Percentiles rank a stretch among this genome's conserved stretches.
Conservation (phyloP, 2,888 invertebrate species). For the Chydorus sphaericus region DNA sequence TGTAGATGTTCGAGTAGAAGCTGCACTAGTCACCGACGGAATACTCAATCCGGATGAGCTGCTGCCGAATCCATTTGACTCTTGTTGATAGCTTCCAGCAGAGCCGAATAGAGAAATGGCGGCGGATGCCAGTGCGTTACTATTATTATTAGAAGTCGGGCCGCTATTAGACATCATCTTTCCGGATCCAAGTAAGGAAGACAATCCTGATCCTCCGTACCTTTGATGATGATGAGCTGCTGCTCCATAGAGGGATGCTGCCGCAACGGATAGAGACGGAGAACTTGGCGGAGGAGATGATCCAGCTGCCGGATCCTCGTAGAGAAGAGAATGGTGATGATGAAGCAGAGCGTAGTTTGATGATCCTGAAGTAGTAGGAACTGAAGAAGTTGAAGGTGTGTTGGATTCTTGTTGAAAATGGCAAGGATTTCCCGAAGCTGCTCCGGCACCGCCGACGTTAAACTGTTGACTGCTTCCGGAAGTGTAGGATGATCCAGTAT, state of each 20-base stretch:
- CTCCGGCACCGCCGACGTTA: background rate
- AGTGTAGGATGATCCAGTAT: background rate
- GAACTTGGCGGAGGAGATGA: too few species aligned
- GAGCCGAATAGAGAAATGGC: background rate
- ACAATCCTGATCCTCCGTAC: background rate
- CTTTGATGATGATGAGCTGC: conserved; percentile 2
- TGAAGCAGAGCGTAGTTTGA: too few species aligned
- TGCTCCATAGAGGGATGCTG: background rate
- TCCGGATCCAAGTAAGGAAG: background rate
- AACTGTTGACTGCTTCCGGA: too few species aligned
- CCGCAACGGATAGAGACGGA: too few species aligned
- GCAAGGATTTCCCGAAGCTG: background rate
- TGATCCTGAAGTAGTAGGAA: too few species aligned
- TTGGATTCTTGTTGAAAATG: background rate
- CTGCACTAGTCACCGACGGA: background rate
- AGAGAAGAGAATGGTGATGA: too few species aligned
- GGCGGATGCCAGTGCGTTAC: background rate
- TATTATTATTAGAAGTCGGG: background rate
- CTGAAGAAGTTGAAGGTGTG: background rate
- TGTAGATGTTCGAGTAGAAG: background rate
- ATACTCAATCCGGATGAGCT: background rate
- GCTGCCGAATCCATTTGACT: background rate
- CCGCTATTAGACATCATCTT: background rate
- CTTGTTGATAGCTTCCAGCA: too few species aligned
- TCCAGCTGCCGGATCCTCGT: too few species aligned